Percentiles rank a stretch among this genome's conserved stretches.
These are phyloP conservation scores for Drosophila tristis DNA, from an alignment of 1,140 invertebrate genomes.

Conservation along the genomic window DNA sequence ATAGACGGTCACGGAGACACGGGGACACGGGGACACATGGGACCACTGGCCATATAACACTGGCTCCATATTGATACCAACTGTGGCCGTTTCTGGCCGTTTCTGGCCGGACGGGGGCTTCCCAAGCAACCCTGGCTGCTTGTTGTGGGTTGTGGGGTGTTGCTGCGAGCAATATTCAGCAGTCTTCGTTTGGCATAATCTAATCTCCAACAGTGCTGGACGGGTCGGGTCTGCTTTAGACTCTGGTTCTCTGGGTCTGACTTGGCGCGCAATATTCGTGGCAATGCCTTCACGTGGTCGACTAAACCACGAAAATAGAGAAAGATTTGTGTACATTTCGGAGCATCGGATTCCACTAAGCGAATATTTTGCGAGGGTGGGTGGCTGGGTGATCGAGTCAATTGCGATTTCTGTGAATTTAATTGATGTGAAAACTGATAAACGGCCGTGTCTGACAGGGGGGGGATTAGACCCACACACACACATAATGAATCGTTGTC, in stretches of 20 bases:
- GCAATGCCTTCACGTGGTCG: slow-evolving; percentile 28
- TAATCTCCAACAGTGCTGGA: slow-evolving; percentile 22
- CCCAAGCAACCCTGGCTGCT: slow-evolving; percentile 6
- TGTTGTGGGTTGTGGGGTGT: neutral
- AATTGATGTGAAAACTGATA: slow-evolving; percentile 66
- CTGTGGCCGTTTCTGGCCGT: neutral
- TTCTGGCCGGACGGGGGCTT: neutral
- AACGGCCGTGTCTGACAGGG: slow-evolving; percentile 51
- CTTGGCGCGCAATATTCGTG: slow-evolving; percentile 10
- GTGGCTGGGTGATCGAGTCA: slow-evolving; percentile 23
- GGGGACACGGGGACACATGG: slow-evolving; percentile 33
- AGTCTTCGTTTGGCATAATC: slow-evolving; percentile 37
- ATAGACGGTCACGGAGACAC: slow-evolving; percentile 31
- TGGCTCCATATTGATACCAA: slow-evolving; percentile 60
- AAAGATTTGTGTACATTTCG: slow-evolving; percentile 32
- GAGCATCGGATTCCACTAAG: slow-evolving; percentile 15
- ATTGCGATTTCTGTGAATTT: slow-evolving; percentile 22
- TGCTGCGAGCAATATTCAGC: slow-evolving; percentile 10
- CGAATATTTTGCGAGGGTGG: neutral
- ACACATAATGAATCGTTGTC: slow-evolving; percentile 31
- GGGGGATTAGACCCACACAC: slow-evolving; percentile 38
- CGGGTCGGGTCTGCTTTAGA: too few species aligned
- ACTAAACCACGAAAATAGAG: slow-evolving; percentile 31
- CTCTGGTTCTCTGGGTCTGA: neutral
- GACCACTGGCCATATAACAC: slow-evolving; percentile 10